These are phyloP conservation scores for Serrognathus titanus DNA, from an alignment of 2,888 invertebrate species.

Conservation along the genomic window DNA sequence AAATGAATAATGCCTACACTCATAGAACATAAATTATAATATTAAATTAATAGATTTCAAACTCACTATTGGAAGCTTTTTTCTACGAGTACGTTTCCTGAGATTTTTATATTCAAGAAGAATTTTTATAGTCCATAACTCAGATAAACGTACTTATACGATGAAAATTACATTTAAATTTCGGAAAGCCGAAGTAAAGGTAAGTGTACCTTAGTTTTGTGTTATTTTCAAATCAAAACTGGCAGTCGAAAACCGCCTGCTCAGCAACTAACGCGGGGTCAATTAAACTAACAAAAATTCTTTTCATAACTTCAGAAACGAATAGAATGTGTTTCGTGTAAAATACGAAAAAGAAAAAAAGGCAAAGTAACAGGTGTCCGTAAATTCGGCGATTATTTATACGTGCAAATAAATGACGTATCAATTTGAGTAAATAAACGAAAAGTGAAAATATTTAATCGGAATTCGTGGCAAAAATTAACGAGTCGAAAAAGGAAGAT, in stretches of 20 bases:
- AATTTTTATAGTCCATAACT: conserved; percentile 5
- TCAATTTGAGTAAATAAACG: conserved; percentile 6
- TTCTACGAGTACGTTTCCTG: background rate
- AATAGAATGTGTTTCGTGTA: too few species aligned
- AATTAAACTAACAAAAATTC: too few species aligned
- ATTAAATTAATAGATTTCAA: conserved; percentile 11
- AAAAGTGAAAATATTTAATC: conserved; percentile 5
- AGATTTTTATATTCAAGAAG: conserved; percentile 4
- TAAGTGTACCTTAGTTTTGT: too few species aligned
- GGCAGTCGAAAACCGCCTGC: too few species aligned
- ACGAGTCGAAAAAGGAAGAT: background rate
- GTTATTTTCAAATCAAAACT: too few species aligned
- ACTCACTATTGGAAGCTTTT: background rate
- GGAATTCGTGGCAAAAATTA: background rate
- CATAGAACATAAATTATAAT: conserved; percentile 5
- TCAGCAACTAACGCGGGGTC: too few species aligned
- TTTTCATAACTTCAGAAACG: too few species aligned
- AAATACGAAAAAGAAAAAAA: background rate
- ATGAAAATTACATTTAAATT: too few species aligned
- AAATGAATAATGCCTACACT: conserved; percentile 7
- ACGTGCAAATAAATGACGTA: background rate
- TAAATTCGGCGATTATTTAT: background rate
- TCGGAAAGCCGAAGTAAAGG: too few species aligned
- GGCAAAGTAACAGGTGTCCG: background rate
- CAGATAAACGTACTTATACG: background rate